A percentile compares a stretch with the other conserved stretches of the same genome.
Evolutionary conservation across 1,140 invertebrate species (phyloP).

Genomic region (Drosophila kohkoa): DNA sequence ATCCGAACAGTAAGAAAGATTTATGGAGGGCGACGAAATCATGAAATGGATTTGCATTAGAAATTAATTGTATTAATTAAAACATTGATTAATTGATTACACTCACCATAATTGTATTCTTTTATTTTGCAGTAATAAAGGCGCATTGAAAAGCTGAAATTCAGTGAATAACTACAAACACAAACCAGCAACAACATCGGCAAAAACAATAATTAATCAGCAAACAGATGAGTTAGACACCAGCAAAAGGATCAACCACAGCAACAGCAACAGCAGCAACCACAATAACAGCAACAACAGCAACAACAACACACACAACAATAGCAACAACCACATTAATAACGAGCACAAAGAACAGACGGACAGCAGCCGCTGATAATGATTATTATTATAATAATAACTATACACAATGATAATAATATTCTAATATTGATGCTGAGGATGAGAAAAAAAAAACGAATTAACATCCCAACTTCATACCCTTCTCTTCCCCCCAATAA

Average conservation of each 20-base stretch:
- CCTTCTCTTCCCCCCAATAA: not conserved
- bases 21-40: not conserved
- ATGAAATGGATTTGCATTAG: not conserved
- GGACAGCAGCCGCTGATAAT: slow-evolving; percentile 41
- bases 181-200: slow-evolving; percentile 65
- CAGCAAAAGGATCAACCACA: slow-evolving; percentile 56
- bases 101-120: slow-evolving; percentile 6
- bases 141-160: slow-evolving; percentile 84
- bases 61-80: not conserved
- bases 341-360: slow-evolving; percentile 37
- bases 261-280: slow-evolving; percentile 62
- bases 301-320: slow-evolving; percentile 15
- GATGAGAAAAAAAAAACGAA: slow-evolving; percentile 5
- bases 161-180: slow-evolving; percentile 79
- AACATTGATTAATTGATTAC: not conserved
- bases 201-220: slow-evolving; percentile 55
- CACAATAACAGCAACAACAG: slow-evolving; percentile 62
- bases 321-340: slow-evolving; percentile 22
- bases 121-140: slow-evolving; percentile 82
- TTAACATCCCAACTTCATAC: slow-evolving; percentile 10
- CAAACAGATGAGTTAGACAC: slow-evolving; percentile 73
- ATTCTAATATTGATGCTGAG: slow-evolving; percentile 14
- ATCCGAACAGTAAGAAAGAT: not conserved
- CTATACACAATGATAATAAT: slow-evolving; percentile 1
- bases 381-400: slow-evolving; percentile 22